Evolutionary conservation across 2,113 vertebrate species (phyloP).

Genomic region (Illadopsis cleaveri): DNA sequence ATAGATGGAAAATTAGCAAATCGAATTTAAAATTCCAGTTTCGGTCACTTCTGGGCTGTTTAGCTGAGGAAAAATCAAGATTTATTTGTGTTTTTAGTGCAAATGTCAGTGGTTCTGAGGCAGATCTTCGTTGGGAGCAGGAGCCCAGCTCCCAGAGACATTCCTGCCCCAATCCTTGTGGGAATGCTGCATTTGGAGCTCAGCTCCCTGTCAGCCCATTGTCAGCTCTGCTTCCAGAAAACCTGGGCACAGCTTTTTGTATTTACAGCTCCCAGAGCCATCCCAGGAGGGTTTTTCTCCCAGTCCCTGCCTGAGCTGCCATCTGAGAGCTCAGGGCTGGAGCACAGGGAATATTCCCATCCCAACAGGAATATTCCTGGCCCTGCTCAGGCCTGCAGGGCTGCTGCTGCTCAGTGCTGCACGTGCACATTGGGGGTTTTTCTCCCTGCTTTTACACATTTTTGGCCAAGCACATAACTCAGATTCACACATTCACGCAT

Average conservation of each 20-base stretch:
- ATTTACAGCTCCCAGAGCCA: background rate
- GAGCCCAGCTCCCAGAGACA: background rate
- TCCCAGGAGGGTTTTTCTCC: background rate
- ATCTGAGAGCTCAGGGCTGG: background rate
- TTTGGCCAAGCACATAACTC: background rate
- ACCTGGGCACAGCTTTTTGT: background rate
- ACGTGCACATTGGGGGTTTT: background rate
- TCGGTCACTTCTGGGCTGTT: background rate
- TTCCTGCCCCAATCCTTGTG: background rate
- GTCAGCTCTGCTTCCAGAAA: background rate
- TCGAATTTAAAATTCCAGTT: background rate
- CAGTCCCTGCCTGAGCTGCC: background rate
- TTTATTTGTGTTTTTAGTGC: background rate
- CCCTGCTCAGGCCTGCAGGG: background rate
- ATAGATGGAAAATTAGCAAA: background rate
- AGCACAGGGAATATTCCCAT: background rate
- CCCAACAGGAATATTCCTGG: background rate
- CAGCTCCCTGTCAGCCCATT: background rate
- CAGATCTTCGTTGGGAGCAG: background rate
- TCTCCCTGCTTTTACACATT: background rate
- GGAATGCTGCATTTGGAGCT: background rate
- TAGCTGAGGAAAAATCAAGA: background rate
- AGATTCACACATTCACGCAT: background rate
- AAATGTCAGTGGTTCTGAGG: background rate
- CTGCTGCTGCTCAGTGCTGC: background rate